phyloP scores from a whole-genome alignment of 1,140 invertebrate genomes.

The Rhizoglyphus robini region DNA sequence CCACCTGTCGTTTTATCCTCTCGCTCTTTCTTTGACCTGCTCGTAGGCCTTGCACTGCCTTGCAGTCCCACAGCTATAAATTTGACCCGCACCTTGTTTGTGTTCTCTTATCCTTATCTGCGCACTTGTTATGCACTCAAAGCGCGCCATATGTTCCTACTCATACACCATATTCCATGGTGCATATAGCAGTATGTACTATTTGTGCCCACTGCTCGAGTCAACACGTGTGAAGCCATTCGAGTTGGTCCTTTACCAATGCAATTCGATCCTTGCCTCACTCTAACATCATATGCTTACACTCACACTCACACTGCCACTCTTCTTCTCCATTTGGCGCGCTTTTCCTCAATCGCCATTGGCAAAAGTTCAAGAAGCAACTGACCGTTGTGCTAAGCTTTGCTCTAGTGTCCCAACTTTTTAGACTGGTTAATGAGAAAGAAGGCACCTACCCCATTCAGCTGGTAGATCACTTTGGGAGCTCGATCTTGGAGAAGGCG shows the following conservation, averaged over 20 bases:
- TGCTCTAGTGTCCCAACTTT: too few species aligned
- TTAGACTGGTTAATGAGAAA: too few species aligned
- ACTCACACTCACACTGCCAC: neutral
- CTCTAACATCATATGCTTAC: too few species aligned
- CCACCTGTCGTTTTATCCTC: constrained; percentile 10
- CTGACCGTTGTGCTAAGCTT: too few species aligned
- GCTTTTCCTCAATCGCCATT: too few species aligned
- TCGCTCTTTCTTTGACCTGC: neutral
- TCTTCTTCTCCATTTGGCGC: neutral
- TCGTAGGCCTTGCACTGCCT: neutral
- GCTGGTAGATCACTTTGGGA: neutral
- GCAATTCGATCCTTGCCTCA: neutral
- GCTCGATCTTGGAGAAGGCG: neutral
- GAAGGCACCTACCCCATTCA: neutral
- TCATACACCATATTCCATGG: too few species aligned
- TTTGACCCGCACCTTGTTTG: neutral
- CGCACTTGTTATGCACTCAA: neutral
- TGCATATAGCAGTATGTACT: too few species aligned
- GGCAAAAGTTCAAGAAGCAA: too few species aligned
- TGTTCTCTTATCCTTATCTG: neutral
- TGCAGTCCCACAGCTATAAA: neutral
- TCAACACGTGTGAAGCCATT: neutral
- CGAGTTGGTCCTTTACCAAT: neutral
- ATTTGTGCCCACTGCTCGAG: too few species aligned
- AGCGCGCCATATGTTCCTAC: neutral